Evolutionary conservation across 1,140 invertebrate genomes (phyloP).

Genomic region (Aphelinus atriplicis): DNA sequence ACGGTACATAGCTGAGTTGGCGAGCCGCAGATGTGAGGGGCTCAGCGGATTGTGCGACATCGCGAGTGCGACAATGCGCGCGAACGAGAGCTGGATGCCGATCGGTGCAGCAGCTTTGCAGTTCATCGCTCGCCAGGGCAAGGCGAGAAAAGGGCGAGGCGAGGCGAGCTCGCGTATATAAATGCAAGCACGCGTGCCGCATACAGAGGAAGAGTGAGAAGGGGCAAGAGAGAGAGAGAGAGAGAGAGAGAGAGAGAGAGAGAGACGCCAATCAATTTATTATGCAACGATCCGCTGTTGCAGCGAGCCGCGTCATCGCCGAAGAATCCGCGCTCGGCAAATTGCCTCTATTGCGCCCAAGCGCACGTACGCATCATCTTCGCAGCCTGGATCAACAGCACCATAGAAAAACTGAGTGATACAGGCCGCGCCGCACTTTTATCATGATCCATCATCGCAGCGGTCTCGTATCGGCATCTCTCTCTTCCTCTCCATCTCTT

Average conservation of each 20-base stretch:
- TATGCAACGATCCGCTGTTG: slow-evolving; percentile 30
- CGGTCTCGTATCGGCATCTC: background rate
- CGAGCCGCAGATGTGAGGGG: too few species aligned
- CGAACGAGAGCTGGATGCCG: background rate
- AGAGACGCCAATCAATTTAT: slow-evolving; percentile 19
- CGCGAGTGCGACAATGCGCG: background rate
- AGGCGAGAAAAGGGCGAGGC: slow-evolving; percentile 8
- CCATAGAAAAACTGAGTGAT: too few species aligned
- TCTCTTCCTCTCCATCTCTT: background rate
- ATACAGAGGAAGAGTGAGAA: background rate
- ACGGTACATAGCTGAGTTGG: too few species aligned
- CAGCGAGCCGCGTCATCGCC: slow-evolving; percentile 20
- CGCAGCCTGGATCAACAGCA: background rate
- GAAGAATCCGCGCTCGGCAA: slow-evolving; percentile 25
- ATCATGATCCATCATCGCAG: too few species aligned
- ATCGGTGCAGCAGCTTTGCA: slow-evolving; percentile 2
- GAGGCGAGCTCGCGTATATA: background rate
- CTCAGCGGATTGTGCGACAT: too few species aligned
- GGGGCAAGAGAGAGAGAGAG: background rate
- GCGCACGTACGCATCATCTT: background rate
- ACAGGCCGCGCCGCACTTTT: too few species aligned
- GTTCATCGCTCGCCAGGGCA: slow-evolving; percentile 21
- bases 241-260: background rate
- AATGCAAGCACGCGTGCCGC: too few species aligned
- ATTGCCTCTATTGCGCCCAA: slow-evolving; percentile 19